phyloP scores from a whole-genome alignment of 2,888 invertebrate genomes.

The Drosophila vallismaia region DNA sequence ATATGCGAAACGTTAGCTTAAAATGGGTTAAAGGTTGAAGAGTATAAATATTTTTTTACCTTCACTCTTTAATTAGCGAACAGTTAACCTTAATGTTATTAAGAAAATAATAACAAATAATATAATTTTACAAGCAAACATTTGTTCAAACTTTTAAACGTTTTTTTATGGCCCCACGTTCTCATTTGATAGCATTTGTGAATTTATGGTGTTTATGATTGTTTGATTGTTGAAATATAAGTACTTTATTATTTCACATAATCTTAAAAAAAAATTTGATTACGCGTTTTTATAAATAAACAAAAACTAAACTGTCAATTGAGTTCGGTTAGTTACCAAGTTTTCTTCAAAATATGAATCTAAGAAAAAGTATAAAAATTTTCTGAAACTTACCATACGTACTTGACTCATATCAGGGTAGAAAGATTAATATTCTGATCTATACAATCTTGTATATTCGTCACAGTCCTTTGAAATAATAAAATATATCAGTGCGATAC shows the following conservation, averaged over 20 bases:
- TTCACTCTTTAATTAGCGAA: neutral
- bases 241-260: conserved; percentile 14
- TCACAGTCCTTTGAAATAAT: conserved; percentile 16
- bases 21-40: neutral
- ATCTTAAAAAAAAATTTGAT: conserved; percentile 5
- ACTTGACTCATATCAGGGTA: neutral
- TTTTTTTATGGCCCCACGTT: neutral
- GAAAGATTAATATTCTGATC: conserved; percentile 22
- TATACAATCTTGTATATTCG: conserved; percentile 20
- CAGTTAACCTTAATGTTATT: neutral
- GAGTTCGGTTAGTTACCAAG: neutral
- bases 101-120: neutral
- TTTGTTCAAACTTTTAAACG: neutral
- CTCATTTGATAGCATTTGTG: neutral
- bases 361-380: too few relatives aligned
- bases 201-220: neutral
- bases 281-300: conserved; percentile 6
- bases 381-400: too few relatives aligned
- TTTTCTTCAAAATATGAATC: too few relatives aligned
- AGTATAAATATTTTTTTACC: neutral
- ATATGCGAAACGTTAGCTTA: too few relatives aligned
- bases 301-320: neutral
- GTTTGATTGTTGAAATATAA: conserved; percentile 2
- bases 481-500: conserved; percentile 36
- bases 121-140: neutral